Conservation (phyloP, 2,113 vertebrate species). For the Anthoscopus minutus region DNA sequence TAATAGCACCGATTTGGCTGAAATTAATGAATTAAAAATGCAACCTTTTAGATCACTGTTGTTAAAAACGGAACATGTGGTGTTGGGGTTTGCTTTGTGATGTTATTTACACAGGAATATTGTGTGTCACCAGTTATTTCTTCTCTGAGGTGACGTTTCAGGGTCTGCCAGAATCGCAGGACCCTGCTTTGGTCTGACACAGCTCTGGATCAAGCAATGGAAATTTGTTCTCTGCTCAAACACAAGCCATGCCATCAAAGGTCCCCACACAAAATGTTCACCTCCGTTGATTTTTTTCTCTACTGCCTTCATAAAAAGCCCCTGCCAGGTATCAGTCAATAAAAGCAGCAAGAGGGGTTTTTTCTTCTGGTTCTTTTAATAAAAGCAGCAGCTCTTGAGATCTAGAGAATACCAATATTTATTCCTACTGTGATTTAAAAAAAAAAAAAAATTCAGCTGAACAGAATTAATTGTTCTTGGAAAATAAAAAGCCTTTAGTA, state of each 20-base stretch:
- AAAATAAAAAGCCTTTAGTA: neutral
- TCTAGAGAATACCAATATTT: neutral
- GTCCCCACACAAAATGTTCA: neutral
- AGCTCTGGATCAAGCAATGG: neutral
- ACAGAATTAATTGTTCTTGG: neutral
- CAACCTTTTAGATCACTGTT: rapidly evolving
- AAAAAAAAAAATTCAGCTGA: neutral
- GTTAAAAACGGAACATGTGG: neutral
- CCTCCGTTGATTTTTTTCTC: neutral
- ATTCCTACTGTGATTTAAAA: neutral
- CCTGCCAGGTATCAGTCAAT: neutral
- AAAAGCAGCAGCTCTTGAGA: neutral
- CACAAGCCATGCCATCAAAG: neutral
- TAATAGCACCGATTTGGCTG: neutral
- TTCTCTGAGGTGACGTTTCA: neutral
- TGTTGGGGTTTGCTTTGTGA: neutral
- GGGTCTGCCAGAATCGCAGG: neutral
- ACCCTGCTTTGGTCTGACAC: neutral
- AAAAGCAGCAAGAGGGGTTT: neutral
- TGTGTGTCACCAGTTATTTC: neutral
- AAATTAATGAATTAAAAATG: neutral
- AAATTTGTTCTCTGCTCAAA: neutral
- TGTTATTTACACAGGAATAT: neutral
- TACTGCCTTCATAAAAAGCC: neutral
- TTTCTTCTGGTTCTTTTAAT: neutral